Percentiles rank a stretch among this genome's conserved stretches.
Evolutionary conservation across 2,113 vertebrate genomes (phyloP).

Genomic region (Leptocoma aspasia): DNA sequence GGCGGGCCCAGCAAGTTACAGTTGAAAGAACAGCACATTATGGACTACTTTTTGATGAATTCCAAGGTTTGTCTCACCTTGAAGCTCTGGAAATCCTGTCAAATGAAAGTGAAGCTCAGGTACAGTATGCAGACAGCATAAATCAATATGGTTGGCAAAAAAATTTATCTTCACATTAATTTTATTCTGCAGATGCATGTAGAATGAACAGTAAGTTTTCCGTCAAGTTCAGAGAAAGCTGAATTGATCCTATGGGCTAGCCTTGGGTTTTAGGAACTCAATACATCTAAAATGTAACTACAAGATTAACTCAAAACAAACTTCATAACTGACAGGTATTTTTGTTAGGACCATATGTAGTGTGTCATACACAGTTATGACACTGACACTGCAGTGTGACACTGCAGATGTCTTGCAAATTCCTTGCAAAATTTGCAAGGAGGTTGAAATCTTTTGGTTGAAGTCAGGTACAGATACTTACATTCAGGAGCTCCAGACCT

Average conservation of each 20-base stretch:
- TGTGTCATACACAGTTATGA: background rate
- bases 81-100: constrained; percentile 98
- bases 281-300: background rate
- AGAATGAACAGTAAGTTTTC: background rate
- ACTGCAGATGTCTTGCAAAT: background rate
- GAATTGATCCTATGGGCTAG: background rate
- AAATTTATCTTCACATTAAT: background rate
- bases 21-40: constrained; percentile 90
- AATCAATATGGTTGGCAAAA: background rate
- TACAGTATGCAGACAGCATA: constrained; percentile 43
- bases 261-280: background rate
- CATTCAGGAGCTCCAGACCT: background rate
- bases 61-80: constrained; percentile 94
- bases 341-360: background rate
- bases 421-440: background rate
- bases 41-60: constrained; percentile 94
- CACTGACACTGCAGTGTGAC: background rate
- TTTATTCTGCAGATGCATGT: background rate
- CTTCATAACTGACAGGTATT: background rate
- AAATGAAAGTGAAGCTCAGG: constrained; percentile 93
- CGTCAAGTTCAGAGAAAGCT: background rate
- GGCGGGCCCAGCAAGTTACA: constrained; percentile 81
- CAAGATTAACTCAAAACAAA: background rate
- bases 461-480: background rate
- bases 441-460: background rate